These are phyloP conservation scores for Lithophane leautieri DNA, from an alignment of 2,888 invertebrate species.

Conservation along the genomic window DNA sequence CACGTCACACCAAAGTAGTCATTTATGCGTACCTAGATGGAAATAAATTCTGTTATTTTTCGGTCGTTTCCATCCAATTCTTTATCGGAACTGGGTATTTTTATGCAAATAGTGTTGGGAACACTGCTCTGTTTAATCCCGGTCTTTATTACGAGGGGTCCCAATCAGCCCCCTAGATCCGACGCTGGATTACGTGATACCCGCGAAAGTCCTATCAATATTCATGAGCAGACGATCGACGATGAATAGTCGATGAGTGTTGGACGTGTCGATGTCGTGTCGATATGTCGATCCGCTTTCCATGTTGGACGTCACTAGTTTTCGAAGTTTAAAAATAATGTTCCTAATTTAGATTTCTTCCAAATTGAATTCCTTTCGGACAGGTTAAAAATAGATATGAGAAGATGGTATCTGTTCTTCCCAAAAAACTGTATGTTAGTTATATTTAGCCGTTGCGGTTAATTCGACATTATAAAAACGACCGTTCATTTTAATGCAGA, in stretches of 20 bases:
- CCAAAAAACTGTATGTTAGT: background rate
- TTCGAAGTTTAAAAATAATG: slow-evolving; percentile 26
- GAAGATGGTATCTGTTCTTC: background rate
- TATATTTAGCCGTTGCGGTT: slow-evolving; percentile 5
- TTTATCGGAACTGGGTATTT: slow-evolving; percentile 38
- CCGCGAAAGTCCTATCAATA: slow-evolving; percentile 84
- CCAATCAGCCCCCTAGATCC: slow-evolving; percentile 78
- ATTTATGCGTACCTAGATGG: background rate
- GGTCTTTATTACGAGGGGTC: slow-evolving; percentile 71
- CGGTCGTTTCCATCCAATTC: background rate
- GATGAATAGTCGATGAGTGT: slow-evolving; percentile 84
- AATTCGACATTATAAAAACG: slow-evolving; percentile 12
- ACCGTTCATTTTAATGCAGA: slow-evolving; percentile 1
- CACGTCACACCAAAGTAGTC: background rate
- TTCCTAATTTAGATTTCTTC: slow-evolving; percentile 21
- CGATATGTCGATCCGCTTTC: slow-evolving; percentile 66
- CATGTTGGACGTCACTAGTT: slow-evolving; percentile 55
- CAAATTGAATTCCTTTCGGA: background rate
- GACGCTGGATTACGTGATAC: slow-evolving; percentile 80
- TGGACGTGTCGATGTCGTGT: slow-evolving; percentile 55
- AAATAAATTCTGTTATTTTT: background rate
- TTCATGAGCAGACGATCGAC: slow-evolving; percentile 81
- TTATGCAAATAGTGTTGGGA: slow-evolving; percentile 54
- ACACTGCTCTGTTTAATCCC: slow-evolving; percentile 61
- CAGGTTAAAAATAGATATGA: background rate